Base-by-base conservation (phyloP, 2,797 vertebrate genomes). In the Coendou prehensilis region DNA sequence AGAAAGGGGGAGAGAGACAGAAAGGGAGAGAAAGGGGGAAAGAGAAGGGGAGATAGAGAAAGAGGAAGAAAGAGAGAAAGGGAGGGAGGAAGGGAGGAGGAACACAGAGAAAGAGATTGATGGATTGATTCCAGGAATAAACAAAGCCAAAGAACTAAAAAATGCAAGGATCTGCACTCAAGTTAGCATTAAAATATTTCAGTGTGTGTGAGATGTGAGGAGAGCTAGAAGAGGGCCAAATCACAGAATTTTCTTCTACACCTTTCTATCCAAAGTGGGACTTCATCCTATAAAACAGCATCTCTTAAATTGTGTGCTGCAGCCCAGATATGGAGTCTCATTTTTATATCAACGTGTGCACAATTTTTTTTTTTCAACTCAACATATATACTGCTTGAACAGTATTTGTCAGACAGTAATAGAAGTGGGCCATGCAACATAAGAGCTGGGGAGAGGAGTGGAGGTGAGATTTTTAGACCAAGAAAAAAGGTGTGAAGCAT, bases 51-150 rank as follows among this genome's bases (percentile, higher is more conserved):
- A 17, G 13, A 33, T 1, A 18, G 4, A 50, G 5, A 76, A 6
- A 28, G 2, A 13, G 23, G 30, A n/a, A 23, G 1, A 22, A 41
- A 5, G 9, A 11, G 69, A 5, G 1, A 41, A 10, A 33, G 63
- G 63, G 17, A 18, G 9, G 20, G 17, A 15, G 9, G 37, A 9
- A 41, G 37, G 37, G 6, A 41, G 18, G n/a, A 26, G 54, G 9
- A 14, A 30, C 2, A 81, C 22, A 30, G 47, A 33, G 26, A 88
- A 80, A 61, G 9, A 94, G 50, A 50, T 20, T 37, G 67, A n/a
- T 67, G 64, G 59, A 61, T 10, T 61, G 50, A 89, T 86, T 94
- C 83, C 54, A 83, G 37, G 75, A 71, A 91, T 28, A 96, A 78
- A 75, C 23, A 75, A 79, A 78, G 26, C 28, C 47, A 33, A 91